A percentile compares a stretch with the other conserved stretches of the same genome.
These are phyloP conservation scores for Maconellicoccus hirsutus DNA, from an alignment of 1,140 invertebrate genomes.

Conservation along the genomic window DNA sequence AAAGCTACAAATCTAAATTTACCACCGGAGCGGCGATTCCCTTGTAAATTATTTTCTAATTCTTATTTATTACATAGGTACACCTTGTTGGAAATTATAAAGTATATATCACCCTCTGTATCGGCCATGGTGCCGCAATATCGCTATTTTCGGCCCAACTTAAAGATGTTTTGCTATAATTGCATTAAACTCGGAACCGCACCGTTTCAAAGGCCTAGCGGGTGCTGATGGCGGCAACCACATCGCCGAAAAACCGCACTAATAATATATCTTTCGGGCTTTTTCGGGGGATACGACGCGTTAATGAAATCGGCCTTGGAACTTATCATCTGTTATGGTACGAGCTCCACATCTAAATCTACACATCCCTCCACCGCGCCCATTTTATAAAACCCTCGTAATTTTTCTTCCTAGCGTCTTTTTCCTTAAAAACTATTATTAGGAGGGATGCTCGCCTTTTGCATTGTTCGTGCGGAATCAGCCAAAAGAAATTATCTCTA, in stretches of 20 bases:
- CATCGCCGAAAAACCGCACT: constrained; percentile 4
- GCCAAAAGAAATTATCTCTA: constrained; percentile 7
- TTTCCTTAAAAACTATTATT: background rate
- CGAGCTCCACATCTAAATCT: too few species aligned
- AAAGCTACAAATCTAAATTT: background rate
- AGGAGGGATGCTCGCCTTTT: background rate
- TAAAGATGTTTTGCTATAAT: constrained; percentile 17
- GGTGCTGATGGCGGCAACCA: background rate
- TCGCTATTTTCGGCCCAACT: background rate
- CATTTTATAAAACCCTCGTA: too few species aligned
- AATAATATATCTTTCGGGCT: constrained; percentile 16
- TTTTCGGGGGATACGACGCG: background rate
- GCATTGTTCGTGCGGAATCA: background rate
- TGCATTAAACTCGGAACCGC: background rate
- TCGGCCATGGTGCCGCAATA: background rate
- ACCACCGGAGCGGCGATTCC: background rate
- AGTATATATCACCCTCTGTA: background rate
- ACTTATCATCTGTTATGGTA: constrained; percentile 14
- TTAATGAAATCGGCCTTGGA: constrained; percentile 20
- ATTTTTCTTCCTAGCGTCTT: background rate
- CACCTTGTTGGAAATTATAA: background rate
- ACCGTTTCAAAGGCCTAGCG: too few species aligned
- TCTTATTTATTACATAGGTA: background rate
- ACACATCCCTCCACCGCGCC: too few species aligned
- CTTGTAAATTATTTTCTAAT: constrained; percentile 3